A percentile compares a stretch with the other conserved stretches of the same genome.
Conservation (phyloP, 2,113 vertebrate genomes). For the Rostratula benghalensis region DNA sequence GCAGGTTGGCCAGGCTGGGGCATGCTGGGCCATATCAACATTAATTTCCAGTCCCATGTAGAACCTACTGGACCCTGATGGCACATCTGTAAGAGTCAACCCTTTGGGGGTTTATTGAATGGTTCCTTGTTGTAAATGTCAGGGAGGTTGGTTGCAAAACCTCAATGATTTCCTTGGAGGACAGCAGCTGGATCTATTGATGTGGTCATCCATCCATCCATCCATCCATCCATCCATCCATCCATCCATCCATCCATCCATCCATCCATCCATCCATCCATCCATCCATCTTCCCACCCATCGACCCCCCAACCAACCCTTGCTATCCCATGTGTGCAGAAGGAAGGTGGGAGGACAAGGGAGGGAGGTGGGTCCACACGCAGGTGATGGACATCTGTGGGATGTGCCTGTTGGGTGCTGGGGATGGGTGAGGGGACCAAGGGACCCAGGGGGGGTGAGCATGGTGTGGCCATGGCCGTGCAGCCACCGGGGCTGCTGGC, state of each 20-base stretch:
- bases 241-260: background rate
- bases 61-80: background rate
- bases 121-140: background rate
- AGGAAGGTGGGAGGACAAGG: accelerated
- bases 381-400: accelerated
- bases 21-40: accelerated
- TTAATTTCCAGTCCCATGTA: background rate
- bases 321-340: accelerated
- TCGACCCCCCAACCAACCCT: accelerated
- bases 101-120: accelerated
- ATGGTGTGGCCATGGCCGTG: background rate
- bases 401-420: background rate
- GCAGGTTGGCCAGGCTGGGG: background rate
- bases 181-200: background rate
- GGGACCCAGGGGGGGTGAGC: background rate
- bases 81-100: accelerated
- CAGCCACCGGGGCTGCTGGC: constrained; percentile 39
- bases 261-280: background rate
- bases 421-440: accelerated
- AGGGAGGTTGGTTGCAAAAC: background rate
- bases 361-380: accelerated
- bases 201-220: background rate
- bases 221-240: background rate
- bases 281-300: background rate
- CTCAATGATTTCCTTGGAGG: background rate